These are phyloP conservation scores for Ambastaia sidthimunki DNA, from an alignment of 2,797 vertebrate species.

Conservation along the genomic window DNA sequence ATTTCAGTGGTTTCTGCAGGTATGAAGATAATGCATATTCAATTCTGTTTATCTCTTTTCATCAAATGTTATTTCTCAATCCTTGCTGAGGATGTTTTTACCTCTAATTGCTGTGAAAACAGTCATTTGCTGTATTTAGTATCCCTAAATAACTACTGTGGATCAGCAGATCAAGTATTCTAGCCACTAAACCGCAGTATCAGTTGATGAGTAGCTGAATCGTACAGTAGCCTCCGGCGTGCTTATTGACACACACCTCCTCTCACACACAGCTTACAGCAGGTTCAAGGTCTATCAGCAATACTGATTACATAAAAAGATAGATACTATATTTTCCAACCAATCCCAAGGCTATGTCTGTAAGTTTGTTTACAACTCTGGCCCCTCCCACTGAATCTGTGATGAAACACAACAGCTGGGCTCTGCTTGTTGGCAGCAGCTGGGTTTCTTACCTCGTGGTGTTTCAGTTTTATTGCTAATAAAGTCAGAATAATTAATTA, in stretches of 20 bases:
- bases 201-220: background rate
- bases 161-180: constrained; percentile 28
- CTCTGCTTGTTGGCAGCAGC: constrained; percentile 60
- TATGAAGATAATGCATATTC: background rate
- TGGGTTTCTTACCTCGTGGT: constrained; percentile 51
- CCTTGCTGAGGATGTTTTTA: background rate
- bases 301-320: constrained; percentile 43
- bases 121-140: constrained; percentile 9
- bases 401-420: constrained; percentile 61
- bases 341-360: constrained; percentile 30
- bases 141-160: constrained; percentile 13
- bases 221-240: constrained; percentile 17
- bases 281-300: background rate
- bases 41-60: background rate
- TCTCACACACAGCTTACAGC: constrained; percentile 1
- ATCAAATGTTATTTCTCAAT: constrained; percentile 3
- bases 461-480: constrained; percentile 44
- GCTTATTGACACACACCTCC: constrained; percentile 27
- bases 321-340: constrained; percentile 41
- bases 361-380: constrained; percentile 47
- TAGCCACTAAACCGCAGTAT: background rate
- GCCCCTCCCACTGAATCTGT: constrained; percentile 46
- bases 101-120: constrained; percentile 29
- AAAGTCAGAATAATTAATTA: constrained; percentile 42
- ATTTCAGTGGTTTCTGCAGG: background rate